Base-by-base conservation (phyloP, 2,888 invertebrate species). In the Callinectes sapidus region DNA sequence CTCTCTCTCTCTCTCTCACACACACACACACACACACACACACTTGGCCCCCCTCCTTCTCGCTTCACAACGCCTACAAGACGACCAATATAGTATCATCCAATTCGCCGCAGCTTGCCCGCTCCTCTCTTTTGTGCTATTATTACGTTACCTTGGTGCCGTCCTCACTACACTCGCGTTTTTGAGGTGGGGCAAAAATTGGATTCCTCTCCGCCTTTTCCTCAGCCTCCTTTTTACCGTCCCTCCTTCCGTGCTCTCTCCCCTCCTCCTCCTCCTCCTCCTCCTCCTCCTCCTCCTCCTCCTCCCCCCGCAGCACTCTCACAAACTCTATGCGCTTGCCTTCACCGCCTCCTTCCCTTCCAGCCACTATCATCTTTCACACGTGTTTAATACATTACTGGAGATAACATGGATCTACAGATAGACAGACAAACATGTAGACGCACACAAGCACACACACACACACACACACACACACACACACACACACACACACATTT, bases 21-120 rank as follows among this genome's bases (percentile, higher is more conserved):
- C 39, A 87, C 54, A 87, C 54, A 87, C 42, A 87, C n/a, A 87
- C 87, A 87, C 54, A 87, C 87, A 87, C 54, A 87, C 54, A n/a
- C 32, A 48, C 87, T 28, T 23, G 32, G 14, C 32, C 32, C 81
- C 35, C 81, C 81, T 81, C 32, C 81, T 81, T n/a, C 35, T 81
- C 10, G 32, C 42, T 28, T 16, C 87, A 32, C 87, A 32, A 18
- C 42, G 23, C 39, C 86, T 86, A n/a, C 71, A 71, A 71, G 71
- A 81, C 81, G 81, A 81, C 81, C 81, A 81, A 81, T 81, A 81
- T 81, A 81, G 81, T 81, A 81, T 81, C 81, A 81, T 81, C 35
- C 81, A 81, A 81, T 81, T 81, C 81, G 81, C 81, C 81, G 32
- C 81, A 81, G 35, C 81, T 81, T 81, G 81, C 32, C 71, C 81